phyloP scores from a whole-genome alignment of 2,113 vertebrate genomes.

The Phycodurus eques region DNA sequence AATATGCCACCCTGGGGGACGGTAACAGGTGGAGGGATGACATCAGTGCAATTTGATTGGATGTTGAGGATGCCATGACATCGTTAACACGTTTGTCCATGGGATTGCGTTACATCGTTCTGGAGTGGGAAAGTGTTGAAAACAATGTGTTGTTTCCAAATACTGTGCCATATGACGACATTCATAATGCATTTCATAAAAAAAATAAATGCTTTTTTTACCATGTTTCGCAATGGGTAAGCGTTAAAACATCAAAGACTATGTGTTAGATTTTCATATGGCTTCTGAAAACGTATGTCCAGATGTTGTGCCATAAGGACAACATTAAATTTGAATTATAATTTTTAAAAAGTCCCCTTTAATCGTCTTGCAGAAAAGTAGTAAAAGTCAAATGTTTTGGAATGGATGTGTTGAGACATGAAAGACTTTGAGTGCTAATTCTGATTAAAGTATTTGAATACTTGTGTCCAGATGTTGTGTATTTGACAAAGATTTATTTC shows the following conservation, averaged over 20 bases:
- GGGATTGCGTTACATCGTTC: neutral
- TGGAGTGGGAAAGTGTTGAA: neutral
- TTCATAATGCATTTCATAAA: neutral
- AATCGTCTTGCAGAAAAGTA: too few relatives aligned
- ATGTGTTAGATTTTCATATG: neutral
- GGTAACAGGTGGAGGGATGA: neutral
- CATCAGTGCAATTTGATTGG: neutral
- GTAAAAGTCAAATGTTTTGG: too few relatives aligned
- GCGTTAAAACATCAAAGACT: neutral
- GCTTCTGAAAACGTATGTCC: neutral
- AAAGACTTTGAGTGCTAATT: too few relatives aligned
- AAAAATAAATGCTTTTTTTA: neutral
- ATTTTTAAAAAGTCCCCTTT: too few relatives aligned
- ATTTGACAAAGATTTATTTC: too few relatives aligned
- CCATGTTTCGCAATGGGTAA: neutral
- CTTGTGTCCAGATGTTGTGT: too few relatives aligned
- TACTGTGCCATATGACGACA: too few relatives aligned
- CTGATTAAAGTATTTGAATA: too few relatives aligned
- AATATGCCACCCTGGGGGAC: neutral
- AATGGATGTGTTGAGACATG: too few relatives aligned
- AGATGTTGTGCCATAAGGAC: too few relatives aligned
- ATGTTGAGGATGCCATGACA: neutral
- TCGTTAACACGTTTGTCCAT: neutral
- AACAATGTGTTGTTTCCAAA: neutral
- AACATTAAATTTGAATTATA: too few relatives aligned